Evolutionary conservation across 1,140 invertebrate genomes (phyloP).

Genomic region (Sesamia nonagrioides): DNA sequence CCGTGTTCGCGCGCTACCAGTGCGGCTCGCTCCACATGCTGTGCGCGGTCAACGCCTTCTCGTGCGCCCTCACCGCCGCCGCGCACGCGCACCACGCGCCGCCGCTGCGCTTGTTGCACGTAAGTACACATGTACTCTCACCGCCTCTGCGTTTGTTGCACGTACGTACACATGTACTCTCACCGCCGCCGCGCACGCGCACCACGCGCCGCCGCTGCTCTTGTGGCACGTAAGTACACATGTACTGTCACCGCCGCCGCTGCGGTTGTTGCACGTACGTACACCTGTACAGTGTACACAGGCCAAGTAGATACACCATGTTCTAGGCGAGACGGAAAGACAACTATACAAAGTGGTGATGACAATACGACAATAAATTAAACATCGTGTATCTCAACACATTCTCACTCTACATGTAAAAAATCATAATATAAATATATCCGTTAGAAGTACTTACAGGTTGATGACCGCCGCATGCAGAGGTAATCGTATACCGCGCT

Average conservation of each 20-base stretch:
- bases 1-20: conserved; percentile 94
- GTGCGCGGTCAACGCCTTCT: conserved; percentile 98
- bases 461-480: too few species aligned
- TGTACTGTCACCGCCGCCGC: too few species aligned
- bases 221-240: conserved; percentile 62
- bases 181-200: conserved; percentile 93
- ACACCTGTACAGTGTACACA: too few species aligned
- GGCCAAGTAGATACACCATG: too few species aligned
- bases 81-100: conserved; percentile 88
- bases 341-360: too few species aligned
- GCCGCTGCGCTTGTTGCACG: conserved; percentile 61
- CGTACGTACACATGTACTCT: conserved; percentile 89
- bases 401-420: too few species aligned
- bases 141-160: conserved; percentile 58
- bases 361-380: too few species aligned
- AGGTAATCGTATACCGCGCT: too few species aligned
- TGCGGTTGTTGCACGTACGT: conserved; percentile 55
- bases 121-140: conserved; percentile 44
- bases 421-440: too few species aligned
- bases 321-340: too few species aligned
- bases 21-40: conserved; percentile 98
- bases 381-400: too few species aligned
- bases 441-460: too few species aligned
- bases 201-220: conserved; percentile 50
- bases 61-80: conserved; percentile 95